phyloP scores from a whole-genome alignment of 2,113 vertebrate genomes.

The Crotalus viridis region DNA sequence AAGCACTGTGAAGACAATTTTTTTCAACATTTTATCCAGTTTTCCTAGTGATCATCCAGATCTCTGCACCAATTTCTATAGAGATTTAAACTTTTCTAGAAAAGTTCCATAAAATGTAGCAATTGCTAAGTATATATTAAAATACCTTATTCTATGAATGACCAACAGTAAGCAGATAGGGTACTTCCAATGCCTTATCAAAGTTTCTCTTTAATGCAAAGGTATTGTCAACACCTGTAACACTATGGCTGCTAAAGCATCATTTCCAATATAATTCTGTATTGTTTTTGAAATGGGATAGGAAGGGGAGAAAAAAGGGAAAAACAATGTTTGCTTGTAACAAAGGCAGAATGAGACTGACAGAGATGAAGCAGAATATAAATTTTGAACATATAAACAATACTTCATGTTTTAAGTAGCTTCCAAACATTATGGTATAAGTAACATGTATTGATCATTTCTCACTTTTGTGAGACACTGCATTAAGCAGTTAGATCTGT shows the following conservation, averaged over 20 bases:
- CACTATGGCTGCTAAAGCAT: background rate
- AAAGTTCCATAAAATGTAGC: background rate
- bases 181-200: background rate
- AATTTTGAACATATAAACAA: background rate
- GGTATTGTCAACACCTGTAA: background rate
- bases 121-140: background rate
- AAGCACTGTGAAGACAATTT: background rate
- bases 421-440: background rate
- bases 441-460: background rate
- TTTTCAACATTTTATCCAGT: background rate
- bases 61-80: background rate
- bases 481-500: background rate
- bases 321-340: background rate
- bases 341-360: background rate
- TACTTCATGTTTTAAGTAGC: background rate
- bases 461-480: background rate
- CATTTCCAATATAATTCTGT: background rate
- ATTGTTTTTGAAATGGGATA: background rate
- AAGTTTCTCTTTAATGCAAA: background rate
- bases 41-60: background rate
- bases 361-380: background rate
- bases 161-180: background rate
- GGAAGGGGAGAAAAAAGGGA: background rate
- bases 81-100: background rate
- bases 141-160: background rate